These are phyloP conservation scores for Acanthis flammea DNA, from an alignment of 2,797 vertebrate species.

Conservation along the genomic window DNA sequence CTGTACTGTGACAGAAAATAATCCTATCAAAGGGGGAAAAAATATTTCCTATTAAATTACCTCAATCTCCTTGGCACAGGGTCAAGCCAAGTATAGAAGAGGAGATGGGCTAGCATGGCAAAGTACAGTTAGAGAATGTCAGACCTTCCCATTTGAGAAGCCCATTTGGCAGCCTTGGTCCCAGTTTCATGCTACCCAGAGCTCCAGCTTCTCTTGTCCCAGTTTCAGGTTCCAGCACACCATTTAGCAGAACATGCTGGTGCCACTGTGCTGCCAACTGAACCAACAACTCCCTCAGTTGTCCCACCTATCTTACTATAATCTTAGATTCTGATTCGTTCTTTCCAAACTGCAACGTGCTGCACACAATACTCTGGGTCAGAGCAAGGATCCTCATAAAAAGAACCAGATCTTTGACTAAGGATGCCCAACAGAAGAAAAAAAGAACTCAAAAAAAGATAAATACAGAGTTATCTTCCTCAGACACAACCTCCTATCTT, in stretches of 20 bases:
- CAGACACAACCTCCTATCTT: not conserved
- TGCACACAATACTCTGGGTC: fast-evolving
- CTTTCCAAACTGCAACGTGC: not conserved
- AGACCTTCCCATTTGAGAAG: not conserved
- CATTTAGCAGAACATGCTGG: not conserved
- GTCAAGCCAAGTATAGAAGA: not conserved
- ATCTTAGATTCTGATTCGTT: not conserved
- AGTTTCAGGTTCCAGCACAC: not conserved
- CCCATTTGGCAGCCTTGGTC: not conserved
- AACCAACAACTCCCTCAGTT: not conserved
- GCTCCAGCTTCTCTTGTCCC: not conserved
- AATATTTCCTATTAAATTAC: not conserved
- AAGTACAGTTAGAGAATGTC: not conserved
- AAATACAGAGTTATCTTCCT: not conserved
- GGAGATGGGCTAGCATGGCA: not conserved
- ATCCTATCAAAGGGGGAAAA: not conserved
- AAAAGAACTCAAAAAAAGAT: not conserved
- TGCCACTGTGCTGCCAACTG: not conserved
- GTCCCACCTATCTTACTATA: not conserved
- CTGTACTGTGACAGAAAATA: not conserved
- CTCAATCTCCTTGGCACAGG: not conserved
- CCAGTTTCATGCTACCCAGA: not conserved
- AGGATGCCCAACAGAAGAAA: not conserved
- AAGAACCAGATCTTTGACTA: not conserved
- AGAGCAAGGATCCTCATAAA: not conserved